Percentiles rank a stretch among this genome's conserved stretches.
These are phyloP conservation scores for Mus spretus DNA, from an alignment of 2,797 vertebrate genomes.

Conservation along the genomic window DNA sequence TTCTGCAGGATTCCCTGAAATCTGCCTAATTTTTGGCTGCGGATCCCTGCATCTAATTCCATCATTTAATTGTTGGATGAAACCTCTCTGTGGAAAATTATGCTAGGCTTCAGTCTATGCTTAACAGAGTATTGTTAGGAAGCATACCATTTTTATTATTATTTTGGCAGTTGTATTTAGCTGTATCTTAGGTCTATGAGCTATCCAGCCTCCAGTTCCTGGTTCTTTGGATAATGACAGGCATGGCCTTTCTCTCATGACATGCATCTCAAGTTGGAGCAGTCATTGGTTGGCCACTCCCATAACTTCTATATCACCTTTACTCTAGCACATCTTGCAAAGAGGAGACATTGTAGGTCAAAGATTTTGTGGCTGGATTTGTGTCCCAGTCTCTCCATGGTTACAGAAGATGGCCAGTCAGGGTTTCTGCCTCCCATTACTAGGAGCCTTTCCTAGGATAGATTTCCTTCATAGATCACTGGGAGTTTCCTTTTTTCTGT, in stretches of 20 bases:
- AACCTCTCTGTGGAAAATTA: not conserved
- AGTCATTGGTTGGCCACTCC: not conserved
- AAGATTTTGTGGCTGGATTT: not conserved
- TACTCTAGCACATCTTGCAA: not conserved
- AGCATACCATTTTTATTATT: not conserved
- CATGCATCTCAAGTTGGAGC: not conserved
- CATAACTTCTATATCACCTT: not conserved
- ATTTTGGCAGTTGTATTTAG: not conserved
- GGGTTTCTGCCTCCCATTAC: not conserved
- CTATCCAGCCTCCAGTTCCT: not conserved
- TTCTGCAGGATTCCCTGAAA: not conserved
- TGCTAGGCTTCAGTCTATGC: not conserved
- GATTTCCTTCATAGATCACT: not conserved
- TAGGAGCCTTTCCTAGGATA: not conserved
- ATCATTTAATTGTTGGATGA: not conserved
- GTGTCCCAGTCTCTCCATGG: not conserved
- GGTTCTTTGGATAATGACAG: not conserved
- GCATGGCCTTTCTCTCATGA: not conserved
- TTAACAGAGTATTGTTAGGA: not conserved
- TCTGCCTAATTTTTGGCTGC: not conserved
- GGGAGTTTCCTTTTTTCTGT: not conserved
- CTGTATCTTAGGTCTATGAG: not conserved
- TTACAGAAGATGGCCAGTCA: not conserved
- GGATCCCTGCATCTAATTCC: not conserved
- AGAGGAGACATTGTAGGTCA: not conserved